Evolutionary conservation across 2,113 vertebrate genomes (phyloP).

Genomic region (Cathartes aura): DNA sequence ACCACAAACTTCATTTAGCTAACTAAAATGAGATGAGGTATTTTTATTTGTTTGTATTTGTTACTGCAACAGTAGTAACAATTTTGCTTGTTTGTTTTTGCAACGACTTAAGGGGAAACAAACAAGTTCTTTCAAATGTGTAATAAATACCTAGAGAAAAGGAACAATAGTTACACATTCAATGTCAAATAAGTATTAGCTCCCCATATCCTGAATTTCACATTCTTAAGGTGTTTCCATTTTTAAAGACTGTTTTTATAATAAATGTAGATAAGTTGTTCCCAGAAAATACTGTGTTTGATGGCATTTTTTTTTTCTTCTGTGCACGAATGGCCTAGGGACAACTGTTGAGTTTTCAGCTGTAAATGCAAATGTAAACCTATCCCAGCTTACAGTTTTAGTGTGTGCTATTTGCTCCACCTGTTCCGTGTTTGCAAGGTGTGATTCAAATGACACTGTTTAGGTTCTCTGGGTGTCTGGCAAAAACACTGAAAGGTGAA

Average conservation of each 20-base stretch:
- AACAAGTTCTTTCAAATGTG: not conserved
- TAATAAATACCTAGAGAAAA: slow-evolving; percentile 7
- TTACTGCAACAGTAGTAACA: not conserved
- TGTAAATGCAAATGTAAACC: not conserved
- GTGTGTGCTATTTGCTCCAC: not conserved
- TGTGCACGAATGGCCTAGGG: not conserved
- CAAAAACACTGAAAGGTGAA: not conserved
- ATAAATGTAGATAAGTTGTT: not conserved
- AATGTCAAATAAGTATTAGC: not conserved
- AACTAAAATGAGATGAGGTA: not conserved
- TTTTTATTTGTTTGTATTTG: slow-evolving; percentile 17
- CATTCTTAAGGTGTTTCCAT: not conserved
- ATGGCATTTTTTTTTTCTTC: not conserved
- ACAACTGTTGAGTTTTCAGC: not conserved
- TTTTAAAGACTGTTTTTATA: not conserved
- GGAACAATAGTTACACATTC: not conserved
- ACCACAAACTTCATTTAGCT: not conserved
- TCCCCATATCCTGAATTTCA: not conserved
- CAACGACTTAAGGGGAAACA: not conserved
- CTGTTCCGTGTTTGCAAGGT: not conserved
- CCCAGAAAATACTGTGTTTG: not conserved
- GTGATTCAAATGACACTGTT: not conserved
- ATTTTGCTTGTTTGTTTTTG: not conserved
- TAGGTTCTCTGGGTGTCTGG: not conserved
- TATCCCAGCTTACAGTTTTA: not conserved